Conservation (phyloP, 37 sponge, comb jelly and placozoan species). For the Mnemiopsis leidyi region DNA sequence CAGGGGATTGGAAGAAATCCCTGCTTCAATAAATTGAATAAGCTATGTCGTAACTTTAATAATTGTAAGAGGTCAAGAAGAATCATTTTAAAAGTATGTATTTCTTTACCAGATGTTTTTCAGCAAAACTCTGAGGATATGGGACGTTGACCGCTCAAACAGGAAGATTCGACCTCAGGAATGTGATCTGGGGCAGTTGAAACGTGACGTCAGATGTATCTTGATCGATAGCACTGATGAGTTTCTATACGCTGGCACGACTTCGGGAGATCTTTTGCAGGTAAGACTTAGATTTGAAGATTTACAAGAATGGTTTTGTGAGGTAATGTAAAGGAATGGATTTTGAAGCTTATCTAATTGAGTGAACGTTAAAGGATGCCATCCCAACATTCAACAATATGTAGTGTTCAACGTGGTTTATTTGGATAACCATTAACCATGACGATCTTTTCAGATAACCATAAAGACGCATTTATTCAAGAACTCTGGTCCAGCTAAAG, state of each 20-base stretch:
- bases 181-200: conserved; percentile 90
- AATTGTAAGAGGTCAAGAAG: too few relatives aligned
- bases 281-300: conserved; percentile 16
- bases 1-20: too few relatives aligned
- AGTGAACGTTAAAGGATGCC: too few relatives aligned
- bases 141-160: conserved; percentile 82
- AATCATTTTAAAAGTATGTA: too few relatives aligned
- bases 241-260: conserved; percentile 90
- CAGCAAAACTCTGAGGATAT: conserved; percentile 89
- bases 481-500: conserved; percentile 88
- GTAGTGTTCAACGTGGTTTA: neutral
- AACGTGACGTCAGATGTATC: conserved; percentile 84
- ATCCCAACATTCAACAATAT: neutral
- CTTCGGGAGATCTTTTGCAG: conserved; percentile 89
- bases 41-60: too few relatives aligned
- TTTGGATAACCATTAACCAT: neutral
- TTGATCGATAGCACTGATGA: conserved; percentile 77
- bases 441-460: conserved; percentile 77
- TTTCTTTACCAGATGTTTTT: conserved; percentile 41
- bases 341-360: too few relatives aligned
- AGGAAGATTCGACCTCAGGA: conserved; percentile 92
- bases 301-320: too few relatives aligned
- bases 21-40: too few relatives aligned
- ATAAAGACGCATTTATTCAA: conserved; percentile 77
- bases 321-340: too few relatives aligned